Conservation (phyloP, 2,797 vertebrate species). For the Leptoclinus maculatus region DNA sequence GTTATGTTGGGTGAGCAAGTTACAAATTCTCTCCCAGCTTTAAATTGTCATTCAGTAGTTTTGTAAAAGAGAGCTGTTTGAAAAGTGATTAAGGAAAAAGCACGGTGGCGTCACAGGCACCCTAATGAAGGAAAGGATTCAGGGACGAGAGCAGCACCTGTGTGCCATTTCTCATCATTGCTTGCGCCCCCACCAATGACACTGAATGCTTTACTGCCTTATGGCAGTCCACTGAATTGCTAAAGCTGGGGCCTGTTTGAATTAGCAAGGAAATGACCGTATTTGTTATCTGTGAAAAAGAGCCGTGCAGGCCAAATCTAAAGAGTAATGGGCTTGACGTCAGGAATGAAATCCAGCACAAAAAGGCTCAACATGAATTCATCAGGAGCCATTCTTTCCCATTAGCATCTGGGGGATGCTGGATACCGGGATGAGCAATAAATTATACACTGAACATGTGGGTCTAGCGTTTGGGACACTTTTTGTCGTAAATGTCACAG, state of each 20-base stretch:
- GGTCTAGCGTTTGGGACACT: slow-evolving; percentile 32
- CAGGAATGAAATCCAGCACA: slow-evolving; percentile 75
- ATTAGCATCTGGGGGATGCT: slow-evolving; percentile 75
- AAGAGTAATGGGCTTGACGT: slow-evolving; percentile 87
- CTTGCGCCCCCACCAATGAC: slow-evolving; percentile 47
- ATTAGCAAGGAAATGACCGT: slow-evolving; percentile 74
- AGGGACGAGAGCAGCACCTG: slow-evolving; percentile 73
- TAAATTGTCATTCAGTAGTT: slow-evolving; percentile 30
- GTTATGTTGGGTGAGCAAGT: neutral
- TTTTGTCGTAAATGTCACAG: slow-evolving; percentile 16
- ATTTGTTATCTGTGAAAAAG: slow-evolving; percentile 83
- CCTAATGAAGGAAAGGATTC: slow-evolving; percentile 66
- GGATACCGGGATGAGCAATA: slow-evolving; percentile 46
- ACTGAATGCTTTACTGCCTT: slow-evolving; percentile 66
- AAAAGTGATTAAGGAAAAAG: slow-evolving; percentile 45
- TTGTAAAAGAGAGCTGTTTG: slow-evolving; percentile 40
- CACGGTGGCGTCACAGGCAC: slow-evolving; percentile 1
- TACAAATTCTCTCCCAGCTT: slow-evolving; percentile 15
- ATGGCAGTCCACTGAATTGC: slow-evolving; percentile 67
- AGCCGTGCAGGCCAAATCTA: slow-evolving; percentile 84
- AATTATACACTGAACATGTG: slow-evolving; percentile 41
- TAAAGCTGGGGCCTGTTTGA: slow-evolving; percentile 66
- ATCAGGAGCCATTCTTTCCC: slow-evolving; percentile 85
- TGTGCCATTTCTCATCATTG: slow-evolving; percentile 82
- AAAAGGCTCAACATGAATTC: slow-evolving; percentile 85